phyloP scores from a whole-genome alignment of 2,797 vertebrate genomes.

The Bryconaethiops microstoma region DNA sequence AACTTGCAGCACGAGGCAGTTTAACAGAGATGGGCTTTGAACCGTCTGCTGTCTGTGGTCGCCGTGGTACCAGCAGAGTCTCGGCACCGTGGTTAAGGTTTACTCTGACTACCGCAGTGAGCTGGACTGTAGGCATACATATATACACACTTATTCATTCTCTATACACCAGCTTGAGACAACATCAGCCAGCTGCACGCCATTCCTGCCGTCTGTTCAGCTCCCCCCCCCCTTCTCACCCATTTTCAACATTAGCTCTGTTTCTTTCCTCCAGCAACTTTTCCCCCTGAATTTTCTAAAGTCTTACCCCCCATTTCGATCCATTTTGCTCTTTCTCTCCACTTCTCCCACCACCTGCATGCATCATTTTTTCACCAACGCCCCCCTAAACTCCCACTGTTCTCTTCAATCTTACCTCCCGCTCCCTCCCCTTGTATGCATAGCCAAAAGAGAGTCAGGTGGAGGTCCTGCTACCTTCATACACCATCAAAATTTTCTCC shows the following conservation, averaged over 20 bases:
- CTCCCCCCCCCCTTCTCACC: background rate
- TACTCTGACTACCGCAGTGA: background rate
- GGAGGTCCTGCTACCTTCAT: background rate
- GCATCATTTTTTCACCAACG: too few species aligned
- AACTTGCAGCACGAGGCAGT: background rate
- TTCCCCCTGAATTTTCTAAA: background rate
- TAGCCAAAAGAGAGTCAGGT: too few species aligned
- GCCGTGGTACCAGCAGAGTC: background rate
- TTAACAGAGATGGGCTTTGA: background rate
- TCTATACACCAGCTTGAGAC: background rate
- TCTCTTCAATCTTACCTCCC: too few species aligned
- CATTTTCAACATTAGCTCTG: background rate
- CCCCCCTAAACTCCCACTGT: too few species aligned
- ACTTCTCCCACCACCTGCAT: too few species aligned
- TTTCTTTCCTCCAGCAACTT: background rate
- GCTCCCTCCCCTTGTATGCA: too few species aligned
- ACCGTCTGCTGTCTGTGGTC: background rate
- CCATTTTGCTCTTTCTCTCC: background rate
- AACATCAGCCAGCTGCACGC: slow-evolving; percentile 8
- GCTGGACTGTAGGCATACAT: background rate
- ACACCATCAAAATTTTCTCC: too few species aligned
- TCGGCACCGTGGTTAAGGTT: slow-evolving; percentile 6
- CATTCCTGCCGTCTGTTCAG: background rate
- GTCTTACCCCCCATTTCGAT: background rate
- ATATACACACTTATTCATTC: background rate